phyloP scores from a whole-genome alignment of 2,113 vertebrate genomes.

The Corythaixoides concolor region DNA sequence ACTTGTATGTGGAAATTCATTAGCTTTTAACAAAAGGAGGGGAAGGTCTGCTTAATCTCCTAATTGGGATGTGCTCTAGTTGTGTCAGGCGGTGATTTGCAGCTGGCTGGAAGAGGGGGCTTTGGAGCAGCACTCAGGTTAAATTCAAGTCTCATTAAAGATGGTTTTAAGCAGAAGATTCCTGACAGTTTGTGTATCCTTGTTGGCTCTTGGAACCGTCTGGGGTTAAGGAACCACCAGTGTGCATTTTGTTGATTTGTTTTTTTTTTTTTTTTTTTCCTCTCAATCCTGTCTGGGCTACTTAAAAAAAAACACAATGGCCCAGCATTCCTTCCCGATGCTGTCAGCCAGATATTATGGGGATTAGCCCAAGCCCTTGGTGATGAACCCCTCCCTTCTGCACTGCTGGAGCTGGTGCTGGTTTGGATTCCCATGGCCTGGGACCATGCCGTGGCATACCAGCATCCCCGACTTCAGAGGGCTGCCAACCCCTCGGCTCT shows the following conservation, averaged over 20 bases:
- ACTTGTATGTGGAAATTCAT: neutral
- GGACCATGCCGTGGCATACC: rapidly evolving
- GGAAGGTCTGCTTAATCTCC: neutral
- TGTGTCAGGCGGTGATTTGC: neutral
- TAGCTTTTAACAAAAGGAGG: neutral
- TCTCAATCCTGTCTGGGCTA: neutral
- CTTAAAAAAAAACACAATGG: slow-evolving; percentile 6
- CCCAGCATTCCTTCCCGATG: neutral
- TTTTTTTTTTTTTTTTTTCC: neutral
- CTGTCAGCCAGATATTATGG: neutral
- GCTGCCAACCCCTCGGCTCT: neutral
- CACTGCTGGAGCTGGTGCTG: neutral
- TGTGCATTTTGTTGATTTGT: neutral
- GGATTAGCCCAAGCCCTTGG: slow-evolving; percentile 13
- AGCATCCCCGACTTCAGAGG: neutral
- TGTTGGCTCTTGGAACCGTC: neutral
- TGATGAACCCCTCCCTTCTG: neutral
- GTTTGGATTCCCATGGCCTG: neutral
- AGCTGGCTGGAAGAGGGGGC: neutral
- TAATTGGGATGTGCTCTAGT: neutral
- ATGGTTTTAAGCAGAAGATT: neutral
- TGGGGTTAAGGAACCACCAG: slow-evolving; percentile 17
- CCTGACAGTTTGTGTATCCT: slow-evolving; percentile 16
- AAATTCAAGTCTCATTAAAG: neutral
- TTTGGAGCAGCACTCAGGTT: neutral